Conservation (phyloP, 1,140 invertebrate species). For the Ostrea edulis region DNA sequence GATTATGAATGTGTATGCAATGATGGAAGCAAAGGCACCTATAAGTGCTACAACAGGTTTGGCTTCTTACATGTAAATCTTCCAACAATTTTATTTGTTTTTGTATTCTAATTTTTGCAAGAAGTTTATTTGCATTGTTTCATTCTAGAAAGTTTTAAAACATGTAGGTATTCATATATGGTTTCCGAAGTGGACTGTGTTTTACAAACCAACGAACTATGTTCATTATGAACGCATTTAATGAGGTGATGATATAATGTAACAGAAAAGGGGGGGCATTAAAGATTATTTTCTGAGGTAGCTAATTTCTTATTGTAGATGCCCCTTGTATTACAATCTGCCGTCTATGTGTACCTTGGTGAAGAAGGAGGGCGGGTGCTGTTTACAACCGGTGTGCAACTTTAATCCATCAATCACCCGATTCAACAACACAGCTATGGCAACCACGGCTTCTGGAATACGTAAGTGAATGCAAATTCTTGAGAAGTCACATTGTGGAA, state of each 20-base stretch:
- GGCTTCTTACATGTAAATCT: not conserved
- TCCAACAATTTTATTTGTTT: not conserved
- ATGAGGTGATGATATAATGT: no score
- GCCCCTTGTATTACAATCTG: constrained; percentile 71
- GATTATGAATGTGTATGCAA: constrained; percentile 66
- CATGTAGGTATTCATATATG: not conserved
- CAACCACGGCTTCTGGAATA: constrained; percentile 61
- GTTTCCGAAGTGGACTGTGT: no score
- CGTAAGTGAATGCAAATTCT: constrained; percentile 56
- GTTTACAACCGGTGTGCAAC: constrained; percentile 71
- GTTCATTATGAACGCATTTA: no score
- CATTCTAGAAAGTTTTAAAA: not conserved
- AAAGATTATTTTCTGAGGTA: not conserved
- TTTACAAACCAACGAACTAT: no score
- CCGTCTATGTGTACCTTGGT: constrained; percentile 71
- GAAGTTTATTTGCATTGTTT: not conserved
- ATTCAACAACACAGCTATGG: constrained; percentile 59
- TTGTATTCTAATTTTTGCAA: not conserved
- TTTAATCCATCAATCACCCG: constrained; percentile 59
- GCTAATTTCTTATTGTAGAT: constrained; percentile 58
- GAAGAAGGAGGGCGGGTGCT: constrained; percentile 64
- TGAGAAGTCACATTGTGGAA: no score
- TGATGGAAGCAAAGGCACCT: constrained; percentile 59
- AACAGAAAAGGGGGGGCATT: no score
- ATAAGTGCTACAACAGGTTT: constrained; percentile 62